These are phyloP conservation scores for Acomys russatus DNA, from an alignment of 2,797 vertebrate species.

Conservation along the genomic window DNA sequence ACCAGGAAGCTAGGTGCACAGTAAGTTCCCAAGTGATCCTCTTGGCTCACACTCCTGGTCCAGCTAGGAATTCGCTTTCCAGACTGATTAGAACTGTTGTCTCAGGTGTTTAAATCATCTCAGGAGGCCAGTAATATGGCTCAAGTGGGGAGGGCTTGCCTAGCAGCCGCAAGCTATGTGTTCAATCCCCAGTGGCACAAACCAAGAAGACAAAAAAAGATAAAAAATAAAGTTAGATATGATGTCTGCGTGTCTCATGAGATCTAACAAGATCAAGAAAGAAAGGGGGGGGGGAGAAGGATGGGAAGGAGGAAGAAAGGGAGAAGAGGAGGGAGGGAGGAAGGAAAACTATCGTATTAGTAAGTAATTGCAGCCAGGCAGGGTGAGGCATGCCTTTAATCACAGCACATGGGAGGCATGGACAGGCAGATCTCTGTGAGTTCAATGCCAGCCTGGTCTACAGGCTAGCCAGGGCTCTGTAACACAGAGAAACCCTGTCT, in stretches of 20 bases:
- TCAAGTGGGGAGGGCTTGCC: not conserved
- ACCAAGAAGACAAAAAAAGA: not conserved
- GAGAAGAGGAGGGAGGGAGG: not conserved
- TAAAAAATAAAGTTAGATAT: not conserved
- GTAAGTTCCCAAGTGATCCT: not conserved
- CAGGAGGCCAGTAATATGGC: not conserved
- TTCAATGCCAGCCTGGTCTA: too few relatives aligned
- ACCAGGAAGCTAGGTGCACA: not conserved
- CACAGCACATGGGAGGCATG: too few relatives aligned
- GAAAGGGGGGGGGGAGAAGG: not conserved
- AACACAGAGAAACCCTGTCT: too few relatives aligned
- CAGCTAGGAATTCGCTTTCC: slow-evolving; percentile 18
- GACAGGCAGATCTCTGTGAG: too few relatives aligned
- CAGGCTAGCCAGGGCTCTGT: too few relatives aligned
- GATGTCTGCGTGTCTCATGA: not conserved
- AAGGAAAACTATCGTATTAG: not conserved
- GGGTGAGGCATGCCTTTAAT: too few relatives aligned
- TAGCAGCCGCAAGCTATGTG: not conserved
- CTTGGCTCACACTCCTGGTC: not conserved
- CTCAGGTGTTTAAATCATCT: not conserved
- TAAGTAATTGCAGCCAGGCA: not conserved
- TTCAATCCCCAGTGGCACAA: not conserved
- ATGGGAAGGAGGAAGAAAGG: too few relatives aligned
- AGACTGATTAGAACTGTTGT: not conserved
- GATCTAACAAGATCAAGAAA: not conserved